Evolutionary conservation across 2,797 vertebrate species (phyloP).

Genomic region (Ficedula albicollis): DNA sequence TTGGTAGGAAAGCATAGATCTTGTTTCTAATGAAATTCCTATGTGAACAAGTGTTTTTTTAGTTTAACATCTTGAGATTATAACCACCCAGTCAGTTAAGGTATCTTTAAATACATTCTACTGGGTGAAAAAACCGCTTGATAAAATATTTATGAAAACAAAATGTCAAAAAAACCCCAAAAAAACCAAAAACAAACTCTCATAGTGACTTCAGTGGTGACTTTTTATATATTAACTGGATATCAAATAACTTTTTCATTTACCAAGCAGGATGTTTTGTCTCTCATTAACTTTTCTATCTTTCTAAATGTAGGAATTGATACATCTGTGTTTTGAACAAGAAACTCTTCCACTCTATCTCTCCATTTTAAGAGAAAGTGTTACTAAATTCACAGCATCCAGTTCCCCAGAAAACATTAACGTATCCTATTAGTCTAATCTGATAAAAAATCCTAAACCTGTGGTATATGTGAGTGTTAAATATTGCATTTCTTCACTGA

Average conservation of each 20-base stretch:
- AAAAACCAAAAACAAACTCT: neutral
- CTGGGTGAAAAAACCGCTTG: neutral
- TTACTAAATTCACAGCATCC: conserved; percentile 6
- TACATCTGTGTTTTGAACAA: conserved; percentile 2
- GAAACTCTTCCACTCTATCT: conserved; percentile 28
- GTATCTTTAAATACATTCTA: neutral
- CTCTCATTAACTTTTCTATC: conserved; percentile 37
- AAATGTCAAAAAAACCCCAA: rapidly evolving
- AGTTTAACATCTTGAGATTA: neutral
- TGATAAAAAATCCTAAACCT: neutral
- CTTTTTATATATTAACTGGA: neutral
- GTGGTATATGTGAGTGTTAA: neutral
- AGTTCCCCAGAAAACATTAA: conserved; percentile 6
- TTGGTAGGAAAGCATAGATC: neutral
- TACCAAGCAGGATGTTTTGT: neutral
- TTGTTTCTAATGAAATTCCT: neutral
- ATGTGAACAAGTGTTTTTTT: neutral
- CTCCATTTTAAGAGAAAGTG: conserved; percentile 4
- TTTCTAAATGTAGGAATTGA: conserved; percentile 32
- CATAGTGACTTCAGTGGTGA: neutral
- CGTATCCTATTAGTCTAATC: neutral
- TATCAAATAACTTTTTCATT: neutral
- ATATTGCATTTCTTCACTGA: neutral
- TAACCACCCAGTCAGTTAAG: neutral
- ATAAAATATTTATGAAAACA: neutral